These are phyloP conservation scores for Caenorhabditis imperialis DNA, from an alignment of 2,888 invertebrate species.

Conservation along the genomic window DNA sequence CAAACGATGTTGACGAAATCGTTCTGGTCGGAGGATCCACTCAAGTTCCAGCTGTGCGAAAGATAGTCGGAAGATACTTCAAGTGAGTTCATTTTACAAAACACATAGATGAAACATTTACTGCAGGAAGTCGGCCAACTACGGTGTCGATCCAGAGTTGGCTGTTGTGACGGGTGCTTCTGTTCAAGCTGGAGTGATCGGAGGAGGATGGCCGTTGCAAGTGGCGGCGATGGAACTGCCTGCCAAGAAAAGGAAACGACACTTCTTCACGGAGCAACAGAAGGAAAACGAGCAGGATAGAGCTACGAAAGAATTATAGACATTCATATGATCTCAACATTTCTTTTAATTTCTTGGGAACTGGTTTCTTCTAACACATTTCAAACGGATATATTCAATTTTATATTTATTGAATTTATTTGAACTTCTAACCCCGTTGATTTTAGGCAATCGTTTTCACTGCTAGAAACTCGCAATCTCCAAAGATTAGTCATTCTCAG, in stretches of 20 bases:
- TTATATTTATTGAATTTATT: no score
- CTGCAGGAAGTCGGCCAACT: slow-evolving; percentile 77
- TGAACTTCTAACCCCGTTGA: no score
- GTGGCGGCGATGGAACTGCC: slow-evolving; percentile 78
- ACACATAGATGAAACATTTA: background rate
- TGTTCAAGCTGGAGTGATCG: slow-evolving; percentile 81
- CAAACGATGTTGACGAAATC: slow-evolving; percentile 80
- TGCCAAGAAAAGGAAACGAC: slow-evolving; percentile 70
- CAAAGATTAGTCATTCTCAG: slow-evolving; percentile 1
- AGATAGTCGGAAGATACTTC: slow-evolving; percentile 80
- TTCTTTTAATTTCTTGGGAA: slow-evolving; percentile 17
- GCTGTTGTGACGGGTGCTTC: slow-evolving; percentile 81
- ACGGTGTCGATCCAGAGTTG: slow-evolving; percentile 80
- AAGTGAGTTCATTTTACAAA: slow-evolving; percentile 53
- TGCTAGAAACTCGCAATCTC: no score
- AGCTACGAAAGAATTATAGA: slow-evolving; percentile 8
- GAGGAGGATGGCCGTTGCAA: slow-evolving; percentile 81
- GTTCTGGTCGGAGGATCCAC: slow-evolving; percentile 81
- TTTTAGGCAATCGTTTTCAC: no score
- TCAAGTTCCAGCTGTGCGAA: slow-evolving; percentile 80
- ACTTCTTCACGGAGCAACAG: slow-evolving; percentile 71
- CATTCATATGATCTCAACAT: background rate
- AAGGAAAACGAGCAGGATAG: slow-evolving; percentile 58
- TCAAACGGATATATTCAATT: no score
- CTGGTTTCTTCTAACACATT: slow-evolving; percentile 11